Evolutionary conservation across 2,797 vertebrate species (phyloP), one percentile per base, ranked within the genome.

Genomic region (Emydoidea blandingii): DNA sequence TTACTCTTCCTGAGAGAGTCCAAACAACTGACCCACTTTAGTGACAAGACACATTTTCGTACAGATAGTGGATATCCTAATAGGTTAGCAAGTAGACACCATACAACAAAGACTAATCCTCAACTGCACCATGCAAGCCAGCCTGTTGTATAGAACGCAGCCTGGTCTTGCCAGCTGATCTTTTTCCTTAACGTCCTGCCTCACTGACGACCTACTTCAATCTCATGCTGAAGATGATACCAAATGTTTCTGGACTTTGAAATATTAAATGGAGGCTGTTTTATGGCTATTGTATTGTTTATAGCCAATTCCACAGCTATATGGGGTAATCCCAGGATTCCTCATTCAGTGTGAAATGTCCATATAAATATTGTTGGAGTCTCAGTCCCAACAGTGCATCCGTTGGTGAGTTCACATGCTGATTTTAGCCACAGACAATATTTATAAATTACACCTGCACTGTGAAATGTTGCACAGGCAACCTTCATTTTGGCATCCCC

Each of bases 1-100:
- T 79, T 81, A 80, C n/a, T 92, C 23, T 92, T 44, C 29, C 47
- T n/a, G 37, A 76, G 50, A 92, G 90, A 83, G 27, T 81, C 52
- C 59, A 79, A 37, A 79, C 59, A 80, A n/a, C 16, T 49, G 53
- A 50, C n/a, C 76, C 52, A 44, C 50, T 52, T 79, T 6, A 15
- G 82, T 81, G 81, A 81, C 56, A 25, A 25, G 47, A 34, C 56
- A 62, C 54, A 25, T 25, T 54, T 54, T 54, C 25, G 54, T 54
- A 54, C 29, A 31, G 59, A 21, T 62, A 62, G 31, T 62, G 59
- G 59, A 34, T 34, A 62, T 29, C 29, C 5, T 62, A 62, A 62
- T 62, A 62, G 12, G 15, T 62, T 62, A 62, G 31, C 59, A 62
- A 62, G 59, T 62, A 34, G 59, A 34, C 59, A 62, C 27, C 31